Evolutionary conservation across 2,888 invertebrate genomes (phyloP), one percentile per base, ranked within the genome.

Genomic region (Heliconius ethilla): DNA sequence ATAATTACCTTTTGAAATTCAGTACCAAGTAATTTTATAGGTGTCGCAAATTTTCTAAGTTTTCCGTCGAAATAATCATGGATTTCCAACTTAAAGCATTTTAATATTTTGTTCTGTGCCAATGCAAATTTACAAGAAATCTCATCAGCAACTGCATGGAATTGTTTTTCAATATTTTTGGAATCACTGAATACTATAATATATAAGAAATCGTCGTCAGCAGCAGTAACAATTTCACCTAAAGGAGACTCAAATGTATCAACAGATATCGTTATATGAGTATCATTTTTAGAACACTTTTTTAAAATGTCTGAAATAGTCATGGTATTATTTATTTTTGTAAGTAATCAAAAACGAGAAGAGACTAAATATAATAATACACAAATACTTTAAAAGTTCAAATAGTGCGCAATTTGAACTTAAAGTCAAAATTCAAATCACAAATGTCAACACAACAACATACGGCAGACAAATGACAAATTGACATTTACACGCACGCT

Each of bases 1-100:
- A 15, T 15, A 27, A 15, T n/a, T 63, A 93, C 94, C 88, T 91
- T 91, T 86, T 94, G 94, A 86, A 93, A 94, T 63, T 91, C 89
- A 0, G 94, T 90, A 18, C 94, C 94, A 81, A 88, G 82, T 22
- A 86, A 87, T 86, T 91, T 90, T n/a, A 93, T 80, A 13, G 92
- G 90, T 25, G 90, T 83, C 45, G 87, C 85, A 81, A 94, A 94
- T 72, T 87, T 88, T 75, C 88, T 90, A 0, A 92, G 82, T 77
- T 87, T 86, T n/a, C 91, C 91, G 29, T 86, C 81, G 80, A 92
- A 90, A 82, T 92, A 93, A 3, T 83, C 82, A 3, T 80, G 70
- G 9, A 93, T 80, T 84, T 93, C 89, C 0, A 81, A 40, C 81
- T 89, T 87, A 66, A 92, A 86, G 66, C 83, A 82, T 25, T 84